phyloP scores from a whole-genome alignment of 1,140 invertebrate genomes.

The Adoxophyes honmai region DNA sequence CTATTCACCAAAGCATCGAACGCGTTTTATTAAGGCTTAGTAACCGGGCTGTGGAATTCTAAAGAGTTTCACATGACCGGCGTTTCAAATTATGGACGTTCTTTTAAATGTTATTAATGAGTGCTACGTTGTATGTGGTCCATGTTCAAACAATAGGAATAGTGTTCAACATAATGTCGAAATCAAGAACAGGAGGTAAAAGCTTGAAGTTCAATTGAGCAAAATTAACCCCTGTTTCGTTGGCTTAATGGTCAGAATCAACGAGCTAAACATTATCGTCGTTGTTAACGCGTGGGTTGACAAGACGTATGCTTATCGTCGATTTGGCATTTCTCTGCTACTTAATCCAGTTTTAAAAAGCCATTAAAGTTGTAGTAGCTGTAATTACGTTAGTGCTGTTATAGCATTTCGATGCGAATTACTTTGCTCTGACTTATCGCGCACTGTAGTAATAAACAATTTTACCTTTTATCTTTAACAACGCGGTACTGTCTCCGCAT shows the following conservation, averaged over 20 bases:
- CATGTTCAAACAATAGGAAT: conserved; percentile 15
- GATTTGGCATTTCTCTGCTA: conserved; percentile 68
- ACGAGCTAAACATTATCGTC: not conserved
- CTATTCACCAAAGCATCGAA: too few relatives aligned
- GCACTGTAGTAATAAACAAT: not conserved
- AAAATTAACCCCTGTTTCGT: not conserved
- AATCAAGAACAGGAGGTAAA: conserved; percentile 14
- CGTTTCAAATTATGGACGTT: conserved; percentile 9
- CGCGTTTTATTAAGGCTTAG: not conserved
- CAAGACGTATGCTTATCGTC: conserved; percentile 64
- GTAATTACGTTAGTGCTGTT: conserved; percentile 16
- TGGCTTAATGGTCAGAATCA: not conserved
- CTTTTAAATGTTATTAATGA: conserved; percentile 15
- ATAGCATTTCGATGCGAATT: not conserved
- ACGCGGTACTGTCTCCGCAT: conserved; percentile 23
- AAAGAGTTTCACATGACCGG: conserved; percentile 11
- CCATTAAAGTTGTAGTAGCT: conserved; percentile 68
- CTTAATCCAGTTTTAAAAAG: conserved; percentile 71
- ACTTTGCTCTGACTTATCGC: not conserved
- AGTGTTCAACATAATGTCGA: conserved; percentile 13
- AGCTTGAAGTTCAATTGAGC: not conserved
- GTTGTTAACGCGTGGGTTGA: conserved; percentile 50
- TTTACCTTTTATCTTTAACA: not conserved
- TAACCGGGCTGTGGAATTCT: not conserved
- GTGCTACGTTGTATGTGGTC: conserved; percentile 9